Evolutionary conservation across 2,113 vertebrate genomes (phyloP).

Genomic region (Amphiprion percula): DNA sequence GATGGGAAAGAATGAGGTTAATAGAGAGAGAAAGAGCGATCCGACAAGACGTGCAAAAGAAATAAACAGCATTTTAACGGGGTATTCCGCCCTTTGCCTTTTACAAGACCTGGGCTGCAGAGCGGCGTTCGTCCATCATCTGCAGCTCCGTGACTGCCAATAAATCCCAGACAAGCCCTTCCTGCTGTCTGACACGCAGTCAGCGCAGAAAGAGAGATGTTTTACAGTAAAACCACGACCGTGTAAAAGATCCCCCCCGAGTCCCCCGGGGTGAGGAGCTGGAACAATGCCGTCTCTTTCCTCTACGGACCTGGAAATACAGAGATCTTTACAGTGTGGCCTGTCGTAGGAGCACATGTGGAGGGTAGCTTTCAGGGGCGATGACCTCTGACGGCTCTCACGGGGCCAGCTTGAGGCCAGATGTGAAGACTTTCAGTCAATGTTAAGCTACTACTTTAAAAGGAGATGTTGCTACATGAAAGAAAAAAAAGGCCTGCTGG

Average conservation of each 20-base stretch:
- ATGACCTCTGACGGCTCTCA: constrained; percentile 61
- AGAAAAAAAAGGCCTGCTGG: constrained; percentile 7
- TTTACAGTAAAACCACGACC: constrained; percentile 76
- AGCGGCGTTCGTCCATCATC: constrained; percentile 70
- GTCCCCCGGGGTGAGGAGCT: constrained; percentile 51
- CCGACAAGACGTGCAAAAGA: constrained; percentile 53
- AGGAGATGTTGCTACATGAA: constrained; percentile 9
- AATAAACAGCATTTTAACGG: constrained; percentile 71
- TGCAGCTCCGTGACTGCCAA: constrained; percentile 62
- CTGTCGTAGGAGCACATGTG: constrained; percentile 45
- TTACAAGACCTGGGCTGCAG: constrained; percentile 64
- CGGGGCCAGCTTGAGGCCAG: constrained; percentile 58
- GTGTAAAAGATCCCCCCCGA: constrained; percentile 70
- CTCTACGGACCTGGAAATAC: constrained; percentile 52
- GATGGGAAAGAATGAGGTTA: not conserved
- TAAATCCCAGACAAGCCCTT: constrained; percentile 73
- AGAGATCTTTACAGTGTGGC: constrained; percentile 41
- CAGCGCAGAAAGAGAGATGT: constrained; percentile 68
- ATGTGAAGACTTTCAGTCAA: constrained; percentile 47
- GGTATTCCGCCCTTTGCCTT: constrained; percentile 54
- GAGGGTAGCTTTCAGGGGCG: constrained; percentile 54
- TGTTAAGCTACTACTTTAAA: constrained; percentile 12
- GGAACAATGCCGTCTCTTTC: constrained; percentile 68
- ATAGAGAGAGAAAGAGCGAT: constrained; percentile 14
- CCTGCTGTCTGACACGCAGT: constrained; percentile 70